Base-by-base conservation (phyloP, 2,797 vertebrate genomes). In the Thamnophis elegans region DNA sequence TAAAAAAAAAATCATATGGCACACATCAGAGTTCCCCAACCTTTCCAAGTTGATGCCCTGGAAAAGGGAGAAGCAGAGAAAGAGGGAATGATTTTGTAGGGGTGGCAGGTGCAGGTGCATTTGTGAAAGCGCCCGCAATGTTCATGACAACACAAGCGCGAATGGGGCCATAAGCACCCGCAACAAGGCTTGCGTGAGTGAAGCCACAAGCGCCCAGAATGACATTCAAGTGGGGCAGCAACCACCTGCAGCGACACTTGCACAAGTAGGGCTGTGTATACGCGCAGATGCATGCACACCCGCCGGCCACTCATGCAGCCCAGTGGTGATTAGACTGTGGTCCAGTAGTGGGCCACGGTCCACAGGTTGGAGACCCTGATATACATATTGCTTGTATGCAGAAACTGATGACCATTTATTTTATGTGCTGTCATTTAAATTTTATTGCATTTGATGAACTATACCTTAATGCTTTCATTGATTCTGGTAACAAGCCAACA, bases 391-490 rank as follows among this genome's bases (percentile, higher is more conserved):
- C 28, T 0, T 58, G 20, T 22, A 92, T 22, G 47, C 89, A 16
- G 86, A 94, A 93, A 94, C 5, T 28, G 58, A 85, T 54, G 5
- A 54, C 8, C 56, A 60, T n/a, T 5, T 55, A 26, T 92, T 95
- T 87, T 89, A 92, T 14, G 13, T 55, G 87, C 60, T 16, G 10
- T 58, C 26, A 91, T 89, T 93, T n/a, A 60, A 89, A 93, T 93
- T 55, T 54, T 91, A 94, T 91, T 78, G 32, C 78, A 58, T 93
- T 88, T 68, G 73, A 11, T 88, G 47, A 93, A 8, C 55, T 95
- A 94, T 98, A 99, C 99, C 98, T 99, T 99, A 95, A 99, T 99
- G 98, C 99, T 99, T 96, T 98, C 99, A 88, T 99, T 99, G 97
- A 99, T 99, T 95, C 99, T 98, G 94, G 98, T 98, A 36, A 99